phyloP scores from a whole-genome alignment of 2,113 vertebrate genomes.

The Saimiri boliviensis region DNA sequence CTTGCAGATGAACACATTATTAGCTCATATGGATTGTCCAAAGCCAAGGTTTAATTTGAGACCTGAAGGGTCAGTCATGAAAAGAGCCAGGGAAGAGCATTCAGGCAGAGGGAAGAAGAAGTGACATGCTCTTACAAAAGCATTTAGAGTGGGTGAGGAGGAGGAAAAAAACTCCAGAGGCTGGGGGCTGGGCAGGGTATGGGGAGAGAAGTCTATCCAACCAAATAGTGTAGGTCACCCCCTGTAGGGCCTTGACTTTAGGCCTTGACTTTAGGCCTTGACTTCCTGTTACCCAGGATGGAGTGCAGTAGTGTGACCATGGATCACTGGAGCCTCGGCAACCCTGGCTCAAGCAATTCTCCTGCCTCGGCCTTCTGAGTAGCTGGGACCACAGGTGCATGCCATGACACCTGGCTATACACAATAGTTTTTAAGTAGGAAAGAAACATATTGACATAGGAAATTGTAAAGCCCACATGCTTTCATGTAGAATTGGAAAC shows the following conservation, averaged over 20 bases:
- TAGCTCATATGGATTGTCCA: neutral
- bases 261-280: too few relatives aligned
- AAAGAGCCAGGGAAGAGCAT: neutral
- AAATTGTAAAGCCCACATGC: neutral
- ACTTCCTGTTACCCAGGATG: too few relatives aligned
- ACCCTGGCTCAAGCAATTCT: too few relatives aligned
- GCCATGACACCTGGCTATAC: neutral
- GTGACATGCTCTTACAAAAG: neutral
- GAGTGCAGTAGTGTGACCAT: too few relatives aligned
- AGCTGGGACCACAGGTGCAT: too few relatives aligned
- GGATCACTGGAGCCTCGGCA: too few relatives aligned
- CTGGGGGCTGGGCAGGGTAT: rapidly evolving
- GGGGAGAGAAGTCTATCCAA: neutral
- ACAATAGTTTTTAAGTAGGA: neutral
- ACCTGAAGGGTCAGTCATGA: neutral
- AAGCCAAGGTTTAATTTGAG: neutral
- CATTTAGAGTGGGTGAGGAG: neutral
- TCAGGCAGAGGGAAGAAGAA: neutral
- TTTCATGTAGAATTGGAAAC: neutral
- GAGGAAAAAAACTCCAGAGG: neutral
- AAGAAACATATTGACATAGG: neutral
- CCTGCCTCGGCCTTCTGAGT: too few relatives aligned
- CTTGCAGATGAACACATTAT: neutral
- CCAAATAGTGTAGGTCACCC: rapidly evolving
- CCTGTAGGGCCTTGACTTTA: neutral